Evolutionary conservation across 2,888 invertebrate genomes (phyloP).

Genomic region (Limnephilus lunatus): DNA sequence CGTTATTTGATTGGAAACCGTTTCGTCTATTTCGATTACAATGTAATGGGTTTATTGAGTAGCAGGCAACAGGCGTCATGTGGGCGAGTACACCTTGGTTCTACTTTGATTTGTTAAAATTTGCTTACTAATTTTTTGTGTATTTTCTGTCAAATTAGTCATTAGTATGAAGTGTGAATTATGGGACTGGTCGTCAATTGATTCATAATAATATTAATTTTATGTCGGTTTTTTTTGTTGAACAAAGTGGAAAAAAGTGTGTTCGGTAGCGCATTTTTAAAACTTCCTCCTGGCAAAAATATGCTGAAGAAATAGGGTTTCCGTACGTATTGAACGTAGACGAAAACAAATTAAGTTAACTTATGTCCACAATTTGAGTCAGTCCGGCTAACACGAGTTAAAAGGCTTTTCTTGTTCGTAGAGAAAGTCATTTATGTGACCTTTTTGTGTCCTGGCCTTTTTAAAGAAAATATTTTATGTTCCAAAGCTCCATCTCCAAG

Average conservation of each 20-base stretch:
- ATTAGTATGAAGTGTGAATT: neutral
- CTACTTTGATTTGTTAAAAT: neutral
- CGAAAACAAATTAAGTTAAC: constrained; percentile 37
- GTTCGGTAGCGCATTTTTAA: neutral
- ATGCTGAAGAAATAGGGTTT: neutral
- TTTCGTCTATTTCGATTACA: neutral
- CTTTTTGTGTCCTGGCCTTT: no score
- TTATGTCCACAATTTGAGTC: constrained; percentile 39
- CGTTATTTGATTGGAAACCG: neutral
- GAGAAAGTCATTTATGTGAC: constrained; percentile 42
- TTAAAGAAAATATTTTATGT: no score
- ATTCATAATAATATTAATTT: no score
- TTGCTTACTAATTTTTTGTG: neutral
- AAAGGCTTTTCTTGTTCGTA: constrained; percentile 36
- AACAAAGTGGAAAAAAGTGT: no score
- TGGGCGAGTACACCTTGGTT: neutral
- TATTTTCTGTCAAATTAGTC: neutral
- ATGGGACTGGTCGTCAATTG: no score
- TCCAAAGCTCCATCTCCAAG: no score
- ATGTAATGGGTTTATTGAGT: neutral
- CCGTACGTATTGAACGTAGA: constrained; percentile 9
- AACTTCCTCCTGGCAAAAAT: neutral
- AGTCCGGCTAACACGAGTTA: constrained; percentile 20
- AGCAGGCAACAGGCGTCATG: neutral
- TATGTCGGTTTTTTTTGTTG: no score